Evolutionary conservation across 2,888 invertebrate genomes (phyloP).

Genomic region (Sminthurinus aureus): DNA sequence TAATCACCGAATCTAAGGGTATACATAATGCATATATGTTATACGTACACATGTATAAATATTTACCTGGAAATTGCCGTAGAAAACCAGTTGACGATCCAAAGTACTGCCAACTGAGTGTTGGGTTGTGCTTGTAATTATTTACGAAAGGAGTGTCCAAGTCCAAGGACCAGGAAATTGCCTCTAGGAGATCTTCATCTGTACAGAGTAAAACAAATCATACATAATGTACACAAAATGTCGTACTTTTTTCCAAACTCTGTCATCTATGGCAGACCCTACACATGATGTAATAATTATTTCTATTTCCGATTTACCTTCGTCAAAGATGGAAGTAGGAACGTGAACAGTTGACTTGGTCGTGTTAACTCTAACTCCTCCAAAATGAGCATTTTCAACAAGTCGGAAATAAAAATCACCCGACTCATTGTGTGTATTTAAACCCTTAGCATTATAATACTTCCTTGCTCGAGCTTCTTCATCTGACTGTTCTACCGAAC

Average conservation of each 20-base stretch:
- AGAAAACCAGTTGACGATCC: conserved; percentile 93
- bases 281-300: not conserved
- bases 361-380: conserved; percentile 29
- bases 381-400: conserved; percentile 36
- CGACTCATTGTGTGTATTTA: conserved; percentile 62
- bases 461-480: conserved; percentile 16
- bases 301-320: conserved; percentile 67
- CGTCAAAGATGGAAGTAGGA: conserved; percentile 91
- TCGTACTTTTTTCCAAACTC: not conserved
- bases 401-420: conserved; percentile 66
- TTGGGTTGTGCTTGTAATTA: conserved; percentile 88
- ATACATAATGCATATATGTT: too few species aligned
- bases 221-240: not conserved
- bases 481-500: conserved; percentile 44
- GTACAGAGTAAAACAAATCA: conserved; percentile 50
- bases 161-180: conserved; percentile 89
- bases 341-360: conserved; percentile 80
- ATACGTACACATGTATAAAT: not conserved
- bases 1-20: too few species aligned
- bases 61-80: conserved; percentile 88
- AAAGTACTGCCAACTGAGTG: conserved; percentile 96
- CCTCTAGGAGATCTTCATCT: conserved; percentile 84
- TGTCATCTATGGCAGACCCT: not conserved
- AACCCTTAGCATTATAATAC: conserved; percentile 86
- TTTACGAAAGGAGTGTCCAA: conserved; percentile 83